Evolutionary conservation across 2,113 vertebrate genomes (phyloP).

Genomic region (Rhegmatorhina hoffmannsi): DNA sequence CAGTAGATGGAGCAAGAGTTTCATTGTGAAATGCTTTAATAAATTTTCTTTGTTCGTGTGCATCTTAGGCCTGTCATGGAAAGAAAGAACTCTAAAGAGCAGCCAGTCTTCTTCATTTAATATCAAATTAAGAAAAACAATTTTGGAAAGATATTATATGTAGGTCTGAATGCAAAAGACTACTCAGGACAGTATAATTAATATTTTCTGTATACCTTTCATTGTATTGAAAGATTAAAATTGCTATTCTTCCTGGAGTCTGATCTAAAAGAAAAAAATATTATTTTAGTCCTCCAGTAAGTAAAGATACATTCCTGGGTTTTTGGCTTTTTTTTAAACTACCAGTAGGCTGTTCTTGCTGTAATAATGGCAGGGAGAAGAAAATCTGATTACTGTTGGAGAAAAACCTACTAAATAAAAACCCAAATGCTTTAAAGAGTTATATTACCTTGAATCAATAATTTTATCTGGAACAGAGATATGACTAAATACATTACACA

Average conservation of each 20-base stretch:
- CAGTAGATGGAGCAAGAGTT: constrained; percentile 63
- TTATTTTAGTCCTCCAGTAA: neutral
- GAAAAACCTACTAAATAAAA: neutral
- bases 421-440: constrained; percentile 14
- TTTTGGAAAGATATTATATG: neutral
- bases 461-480: neutral
- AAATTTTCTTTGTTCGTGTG: constrained; percentile 28
- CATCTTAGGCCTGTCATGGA: neutral
- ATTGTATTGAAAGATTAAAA: neutral
- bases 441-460: constrained; percentile 24
- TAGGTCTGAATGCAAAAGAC: neutral
- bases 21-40: neutral
- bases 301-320: neutral
- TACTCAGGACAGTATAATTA: neutral
- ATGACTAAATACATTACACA: constrained; percentile 7
- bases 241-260: neutral
- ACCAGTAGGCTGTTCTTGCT: neutral
- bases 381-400: neutral
- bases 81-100: neutral
- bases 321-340: neutral
- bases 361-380: neutral
- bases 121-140: neutral
- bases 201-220: neutral
- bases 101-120: neutral
- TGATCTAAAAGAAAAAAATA: neutral